These are phyloP conservation scores for Polypterus senegalus DNA, from an alignment of 2,113 vertebrate species.

Conservation along the genomic window DNA sequence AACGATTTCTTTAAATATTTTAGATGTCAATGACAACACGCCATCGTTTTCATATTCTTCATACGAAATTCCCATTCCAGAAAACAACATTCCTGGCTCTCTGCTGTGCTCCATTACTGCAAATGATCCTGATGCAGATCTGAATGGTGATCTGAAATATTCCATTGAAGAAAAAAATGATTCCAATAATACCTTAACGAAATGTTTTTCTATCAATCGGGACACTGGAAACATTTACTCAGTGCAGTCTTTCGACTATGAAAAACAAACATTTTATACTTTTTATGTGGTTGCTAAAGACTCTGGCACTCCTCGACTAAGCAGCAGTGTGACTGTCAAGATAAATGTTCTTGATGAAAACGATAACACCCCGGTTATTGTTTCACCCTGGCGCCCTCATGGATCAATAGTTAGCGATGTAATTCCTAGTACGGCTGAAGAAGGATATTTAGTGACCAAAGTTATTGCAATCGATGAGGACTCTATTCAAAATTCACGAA, in stretches of 20 bases:
- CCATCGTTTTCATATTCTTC: slow-evolving; percentile 32
- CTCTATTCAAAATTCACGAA: slow-evolving; percentile 7
- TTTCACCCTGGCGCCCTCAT: not conserved
- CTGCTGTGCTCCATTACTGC: slow-evolving; percentile 33
- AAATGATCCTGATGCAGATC: slow-evolving; percentile 38
- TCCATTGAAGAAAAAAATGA: slow-evolving; percentile 36
- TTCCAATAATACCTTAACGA: slow-evolving; percentile 35
- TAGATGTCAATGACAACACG: slow-evolving; percentile 34
- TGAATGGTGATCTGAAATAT: slow-evolving; percentile 40
- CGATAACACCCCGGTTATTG: slow-evolving; percentile 2
- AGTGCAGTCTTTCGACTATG: slow-evolving; percentile 1
- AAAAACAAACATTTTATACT: not conserved
- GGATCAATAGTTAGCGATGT: slow-evolving; percentile 4
- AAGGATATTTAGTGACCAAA: slow-evolving; percentile 8
- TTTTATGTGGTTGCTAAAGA: not conserved
- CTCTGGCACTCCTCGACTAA: not conserved
- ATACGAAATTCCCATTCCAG: too few relatives aligned
- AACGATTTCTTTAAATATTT: slow-evolving; percentile 30
- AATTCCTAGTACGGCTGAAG: not conserved
- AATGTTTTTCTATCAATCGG: slow-evolving; percentile 41
- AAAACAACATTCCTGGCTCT: slow-evolving; percentile 32
- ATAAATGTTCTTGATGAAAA: slow-evolving; percentile 3
- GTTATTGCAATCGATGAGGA: slow-evolving; percentile 12
- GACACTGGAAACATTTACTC: slow-evolving; percentile 24
- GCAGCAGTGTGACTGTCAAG: not conserved